These are phyloP conservation scores for Pelagia noctiluca DNA, from an alignment of 30 jellyfish, hydroid and myxozoan species.

Conservation along the genomic window DNA sequence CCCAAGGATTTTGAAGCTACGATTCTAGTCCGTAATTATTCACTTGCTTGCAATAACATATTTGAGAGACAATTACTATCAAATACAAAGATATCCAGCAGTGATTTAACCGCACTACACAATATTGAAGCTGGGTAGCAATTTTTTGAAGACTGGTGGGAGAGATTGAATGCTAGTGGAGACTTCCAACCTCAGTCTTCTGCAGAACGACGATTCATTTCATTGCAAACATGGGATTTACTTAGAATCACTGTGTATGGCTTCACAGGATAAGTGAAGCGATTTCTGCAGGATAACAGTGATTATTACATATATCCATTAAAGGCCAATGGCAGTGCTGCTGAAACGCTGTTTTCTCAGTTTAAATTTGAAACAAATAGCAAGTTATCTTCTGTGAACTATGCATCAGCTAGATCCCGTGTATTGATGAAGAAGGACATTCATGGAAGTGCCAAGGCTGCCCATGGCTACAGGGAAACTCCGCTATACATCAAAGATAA, in stretches of 20 bases:
- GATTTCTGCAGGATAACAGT: background rate
- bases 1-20: conserved; percentile 35
- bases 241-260: conserved; percentile 36
- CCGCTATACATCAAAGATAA: too few species aligned
- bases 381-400: conserved; percentile 35
- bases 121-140: conserved; percentile 15
- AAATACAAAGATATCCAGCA: conserved; percentile 4
- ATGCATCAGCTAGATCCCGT: conserved; percentile 53
- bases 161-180: conserved; percentile 17
- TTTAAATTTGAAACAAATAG: conserved; percentile 34
- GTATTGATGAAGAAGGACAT: conserved; percentile 44
- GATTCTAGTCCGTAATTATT: background rate
- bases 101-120: background rate
- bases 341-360: conserved; percentile 41
- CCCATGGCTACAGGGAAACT: conserved; percentile 50
- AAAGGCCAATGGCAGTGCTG: conserved; percentile 37
- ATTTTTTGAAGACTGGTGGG: conserved; percentile 47
- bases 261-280: conserved; percentile 1
- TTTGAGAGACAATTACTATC: conserved; percentile 27
- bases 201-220: conserved; percentile 11
- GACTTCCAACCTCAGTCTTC: conserved; percentile 18
- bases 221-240: too few species aligned
- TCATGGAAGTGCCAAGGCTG: conserved; percentile 54
- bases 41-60: conserved; percentile 27
- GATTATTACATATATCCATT: conserved; percentile 19